These are phyloP conservation scores for Subacronicta megacephala DNA, from an alignment of 2,888 invertebrate species.

Conservation along the genomic window DNA sequence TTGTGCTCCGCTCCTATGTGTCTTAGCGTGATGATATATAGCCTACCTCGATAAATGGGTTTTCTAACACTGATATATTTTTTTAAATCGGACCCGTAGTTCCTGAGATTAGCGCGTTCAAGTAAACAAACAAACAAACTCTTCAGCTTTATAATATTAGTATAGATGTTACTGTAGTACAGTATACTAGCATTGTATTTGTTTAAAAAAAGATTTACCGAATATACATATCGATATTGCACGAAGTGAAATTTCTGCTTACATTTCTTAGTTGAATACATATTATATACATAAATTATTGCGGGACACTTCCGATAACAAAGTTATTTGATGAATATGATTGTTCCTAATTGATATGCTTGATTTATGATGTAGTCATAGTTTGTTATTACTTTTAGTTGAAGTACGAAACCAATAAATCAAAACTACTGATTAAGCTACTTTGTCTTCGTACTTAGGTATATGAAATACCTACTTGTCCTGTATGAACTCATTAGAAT, in stretches of 20 bases:
- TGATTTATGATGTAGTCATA: slow-evolving; percentile 38
- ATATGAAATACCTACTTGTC: neutral
- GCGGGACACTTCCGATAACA: slow-evolving; percentile 38
- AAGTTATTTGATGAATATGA: slow-evolving; percentile 42
- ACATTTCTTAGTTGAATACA: slow-evolving; percentile 18
- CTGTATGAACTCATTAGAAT: neutral
- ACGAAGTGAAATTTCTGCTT: slow-evolving; percentile 35
- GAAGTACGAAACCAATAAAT: slow-evolving; percentile 15
- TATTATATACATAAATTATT: slow-evolving; percentile 31
- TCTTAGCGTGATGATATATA: too few species aligned
- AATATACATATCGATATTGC: neutral
- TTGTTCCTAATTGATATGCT: slow-evolving; percentile 40
- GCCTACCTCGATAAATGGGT: too few species aligned
- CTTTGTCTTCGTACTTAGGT: neutral
- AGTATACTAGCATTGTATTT: too few species aligned
- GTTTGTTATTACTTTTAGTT: slow-evolving; percentile 27
- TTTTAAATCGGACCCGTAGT: too few species aligned
- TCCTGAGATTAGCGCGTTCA: too few species aligned
- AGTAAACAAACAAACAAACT: too few species aligned
- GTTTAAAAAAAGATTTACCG: too few species aligned
- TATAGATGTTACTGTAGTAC: too few species aligned
- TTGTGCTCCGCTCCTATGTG: too few species aligned
- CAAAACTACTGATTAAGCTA: slow-evolving; percentile 3
- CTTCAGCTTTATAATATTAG: too few species aligned
- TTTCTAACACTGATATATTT: too few species aligned